These are phyloP conservation scores for Euplexia lucipara DNA, from an alignment of 2,888 invertebrate species.

Conservation along the genomic window DNA sequence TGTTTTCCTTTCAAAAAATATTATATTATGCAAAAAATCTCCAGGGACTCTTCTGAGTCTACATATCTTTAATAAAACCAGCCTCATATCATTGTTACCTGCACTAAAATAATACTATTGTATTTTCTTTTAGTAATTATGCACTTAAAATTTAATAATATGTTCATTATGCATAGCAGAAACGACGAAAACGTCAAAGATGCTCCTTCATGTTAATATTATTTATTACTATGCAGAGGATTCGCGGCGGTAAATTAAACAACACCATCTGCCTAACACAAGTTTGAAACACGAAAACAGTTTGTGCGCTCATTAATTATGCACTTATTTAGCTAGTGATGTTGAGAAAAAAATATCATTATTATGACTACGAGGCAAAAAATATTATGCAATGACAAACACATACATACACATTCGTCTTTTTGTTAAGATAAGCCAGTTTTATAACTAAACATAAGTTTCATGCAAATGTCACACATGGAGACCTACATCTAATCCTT, in stretches of 20 bases:
- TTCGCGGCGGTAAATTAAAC: slow-evolving; percentile 7
- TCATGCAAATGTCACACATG: slow-evolving; percentile 10
- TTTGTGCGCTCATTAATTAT: background rate
- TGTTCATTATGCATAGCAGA: background rate
- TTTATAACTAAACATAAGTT: background rate
- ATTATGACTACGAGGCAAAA: no score
- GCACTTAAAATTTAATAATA: no score
- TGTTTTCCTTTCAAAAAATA: slow-evolving; percentile 7
- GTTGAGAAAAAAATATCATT: slow-evolving; percentile 21
- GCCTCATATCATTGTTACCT: no score
- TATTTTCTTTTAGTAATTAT: no score
- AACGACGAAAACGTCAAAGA: background rate
- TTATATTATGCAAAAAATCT: background rate
- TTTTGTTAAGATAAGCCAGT: slow-evolving; percentile 1
- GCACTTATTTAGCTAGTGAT: background rate
- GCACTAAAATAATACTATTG: no score
- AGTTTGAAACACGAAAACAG: background rate
- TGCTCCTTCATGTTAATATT: background rate
- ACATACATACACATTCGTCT: background rate
- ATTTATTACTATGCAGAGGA: background rate
- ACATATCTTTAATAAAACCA: no score
- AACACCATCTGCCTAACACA: slow-evolving; percentile 15
- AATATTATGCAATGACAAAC: background rate
- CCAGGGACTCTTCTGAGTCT: no score
- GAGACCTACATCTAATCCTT: slow-evolving; percentile 2